Percentiles rank a stretch among this genome's conserved stretches.
phyloP scores from a whole-genome alignment of 2,888 invertebrate genomes.

The Parnassius glacialis region DNA sequence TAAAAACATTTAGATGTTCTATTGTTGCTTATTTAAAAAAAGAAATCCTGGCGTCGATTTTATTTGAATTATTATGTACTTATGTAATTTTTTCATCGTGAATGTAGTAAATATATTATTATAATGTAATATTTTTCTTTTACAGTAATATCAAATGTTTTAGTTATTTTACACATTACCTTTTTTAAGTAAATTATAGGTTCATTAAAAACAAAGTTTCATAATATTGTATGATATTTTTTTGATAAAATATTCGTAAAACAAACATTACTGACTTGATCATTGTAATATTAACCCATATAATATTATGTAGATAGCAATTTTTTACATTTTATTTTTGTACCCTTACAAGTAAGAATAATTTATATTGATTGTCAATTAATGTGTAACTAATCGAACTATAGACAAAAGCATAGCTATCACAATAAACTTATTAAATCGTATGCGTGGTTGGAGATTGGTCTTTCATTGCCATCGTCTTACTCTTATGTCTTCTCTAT shows the following conservation, averaged over 20 bases:
- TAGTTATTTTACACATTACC: no score
- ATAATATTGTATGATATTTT: not conserved
- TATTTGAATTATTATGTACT: no score
- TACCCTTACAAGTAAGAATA: conserved; percentile 64
- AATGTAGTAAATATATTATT: no score
- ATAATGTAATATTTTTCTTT: no score
- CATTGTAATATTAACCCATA: not conserved
- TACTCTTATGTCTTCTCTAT: not conserved
- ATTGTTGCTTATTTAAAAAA: no score
- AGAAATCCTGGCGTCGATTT: no score
- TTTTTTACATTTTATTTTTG: conserved; percentile 73
- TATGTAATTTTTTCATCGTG: no score
- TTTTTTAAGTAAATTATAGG: no score
- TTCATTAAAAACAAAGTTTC: no score
- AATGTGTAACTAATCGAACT: conserved; percentile 65
- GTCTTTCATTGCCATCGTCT: conserved; percentile 9
- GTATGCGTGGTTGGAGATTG: conserved; percentile 61
- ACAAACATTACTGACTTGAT: not conserved
- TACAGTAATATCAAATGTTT: no score
- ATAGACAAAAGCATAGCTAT: conserved; percentile 65
- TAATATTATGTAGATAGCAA: conserved; percentile 43
- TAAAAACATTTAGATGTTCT: no score
- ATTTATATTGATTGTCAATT: conserved; percentile 68
- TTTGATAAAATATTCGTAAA: not conserved
- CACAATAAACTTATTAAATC: conserved; percentile 65